These are phyloP conservation scores for Nyctibius bracteatus DNA, from an alignment of 2,113 vertebrate species.

Conservation along the genomic window DNA sequence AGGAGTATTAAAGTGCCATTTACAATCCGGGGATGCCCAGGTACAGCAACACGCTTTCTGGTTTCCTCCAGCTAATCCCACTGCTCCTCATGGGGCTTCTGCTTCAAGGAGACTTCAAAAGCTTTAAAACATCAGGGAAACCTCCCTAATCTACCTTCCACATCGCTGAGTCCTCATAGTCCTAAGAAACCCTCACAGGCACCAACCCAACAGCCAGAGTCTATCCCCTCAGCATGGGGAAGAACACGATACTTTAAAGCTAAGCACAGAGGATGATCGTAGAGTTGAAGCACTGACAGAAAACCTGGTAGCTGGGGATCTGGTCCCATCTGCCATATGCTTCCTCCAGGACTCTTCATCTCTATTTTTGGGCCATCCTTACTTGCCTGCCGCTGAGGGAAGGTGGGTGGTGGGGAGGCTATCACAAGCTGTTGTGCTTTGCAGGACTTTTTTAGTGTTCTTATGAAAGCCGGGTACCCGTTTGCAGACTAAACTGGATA, in stretches of 20 bases:
- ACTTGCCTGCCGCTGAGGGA: neutral
- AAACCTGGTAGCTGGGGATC: neutral
- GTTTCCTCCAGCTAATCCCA: neutral
- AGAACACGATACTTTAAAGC: neutral
- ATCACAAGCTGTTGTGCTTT: slow-evolving; percentile 7
- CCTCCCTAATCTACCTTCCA: neutral
- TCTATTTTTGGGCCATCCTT: neutral
- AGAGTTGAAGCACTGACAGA: neutral
- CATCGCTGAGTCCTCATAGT: neutral
- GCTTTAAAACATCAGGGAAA: neutral
- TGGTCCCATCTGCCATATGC: neutral
- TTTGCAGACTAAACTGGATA: neutral
- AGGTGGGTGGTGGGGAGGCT: slow-evolving; percentile 30
- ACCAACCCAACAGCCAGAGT: neutral
- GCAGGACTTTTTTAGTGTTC: neutral
- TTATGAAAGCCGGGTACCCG: neutral
- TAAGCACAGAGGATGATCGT: neutral
- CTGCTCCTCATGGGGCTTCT: neutral
- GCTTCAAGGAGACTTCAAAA: neutral
- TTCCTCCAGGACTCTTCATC: neutral
- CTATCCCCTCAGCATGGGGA: neutral
- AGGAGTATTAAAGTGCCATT: neutral
- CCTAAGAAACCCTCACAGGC: neutral
- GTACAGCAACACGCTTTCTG: neutral
- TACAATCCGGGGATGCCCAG: neutral